phyloP scores from a whole-genome alignment of 2,888 invertebrate species.

The Hirtodrosophila alboralis region DNA sequence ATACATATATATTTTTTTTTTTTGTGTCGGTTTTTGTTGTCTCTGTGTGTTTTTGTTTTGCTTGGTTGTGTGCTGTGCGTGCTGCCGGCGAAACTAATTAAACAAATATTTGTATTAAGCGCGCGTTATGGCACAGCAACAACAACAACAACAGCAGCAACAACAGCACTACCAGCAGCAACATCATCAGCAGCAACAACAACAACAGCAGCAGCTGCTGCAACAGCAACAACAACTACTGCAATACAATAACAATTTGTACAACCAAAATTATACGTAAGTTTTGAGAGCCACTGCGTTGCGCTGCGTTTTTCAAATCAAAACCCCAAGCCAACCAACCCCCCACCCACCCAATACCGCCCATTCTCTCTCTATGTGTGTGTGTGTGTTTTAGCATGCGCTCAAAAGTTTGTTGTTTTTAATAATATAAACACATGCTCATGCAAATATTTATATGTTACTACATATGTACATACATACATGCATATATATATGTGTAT shows the following conservation, averaged over 20 bases:
- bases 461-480: too few relatives aligned
- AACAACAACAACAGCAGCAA: constrained; percentile 48
- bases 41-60: constrained; percentile 25
- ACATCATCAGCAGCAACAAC: constrained; percentile 44
- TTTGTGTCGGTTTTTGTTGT: constrained; percentile 13
- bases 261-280: constrained; percentile 73
- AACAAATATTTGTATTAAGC: constrained; percentile 63
- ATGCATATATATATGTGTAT: too few relatives aligned
- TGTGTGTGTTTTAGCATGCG: constrained; percentile 32
- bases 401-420: constrained; percentile 18
- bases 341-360: background rate
- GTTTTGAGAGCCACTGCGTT: constrained; percentile 52
- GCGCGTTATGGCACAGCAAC: constrained; percentile 70
- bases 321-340: constrained; percentile 1
- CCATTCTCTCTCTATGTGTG: constrained; percentile 12
- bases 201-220: constrained; percentile 41
- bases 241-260: constrained; percentile 70
- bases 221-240: constrained; percentile 54
- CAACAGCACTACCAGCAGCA: constrained; percentile 48
- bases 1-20: constrained; percentile 7
- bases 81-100: constrained; percentile 50
- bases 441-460: constrained; percentile 47
- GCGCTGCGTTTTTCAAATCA: constrained; percentile 23
- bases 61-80: constrained; percentile 32
- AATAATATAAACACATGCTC: constrained; percentile 11